Evolutionary conservation across 2,888 invertebrate species (phyloP), one percentile per base, ranked within the genome.

Genomic region (Scaptomyza polygonia): DNA sequence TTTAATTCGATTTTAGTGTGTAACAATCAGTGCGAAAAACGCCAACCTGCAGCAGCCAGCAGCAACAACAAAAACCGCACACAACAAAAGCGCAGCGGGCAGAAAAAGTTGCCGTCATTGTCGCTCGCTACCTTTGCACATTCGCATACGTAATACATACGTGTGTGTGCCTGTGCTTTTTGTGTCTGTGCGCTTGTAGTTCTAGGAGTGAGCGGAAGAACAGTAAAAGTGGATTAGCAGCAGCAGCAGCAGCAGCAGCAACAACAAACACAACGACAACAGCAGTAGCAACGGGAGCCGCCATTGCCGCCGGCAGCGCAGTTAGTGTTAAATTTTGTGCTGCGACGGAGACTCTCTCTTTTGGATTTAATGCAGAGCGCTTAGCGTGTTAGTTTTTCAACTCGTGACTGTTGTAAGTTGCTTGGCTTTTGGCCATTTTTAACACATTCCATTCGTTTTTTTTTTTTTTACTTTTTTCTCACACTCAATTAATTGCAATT

Each of bases 1-100:
- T 86, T 88, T 88, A 84, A 86, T 86, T 88, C 76, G 78, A 84
- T 88, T 88, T 88, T 78, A 78, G 83, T 86, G 77, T 77, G 78
- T 67, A 86, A 86, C 86, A 84, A 84, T 88, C 78, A 88, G 84
- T 83, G 72, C 59, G 64, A 79, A 65, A 81, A 82, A 75, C 78
- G 65, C 44, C 63, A 70, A 54, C 58, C 59, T 52, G 49, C 56
- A 61, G 52, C 68, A 53, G n/a, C 40, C 55, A 29, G 18, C 53
- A 40, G 27, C 51, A 58, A 16, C 62, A 42, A 48, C 54, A 61
- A 54, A 59, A 66, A 53, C 67, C 53, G 64, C 59, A 63, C 47
- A 67, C 58, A 74, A 69, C 61, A 49, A 67, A 61, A 72, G 64
- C 63, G 67, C 69, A 72, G 73, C 57, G 63, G 49, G 36, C 57